phyloP scores from a whole-genome alignment of 2,113 vertebrate genomes.

The Chiloscyllium plagiosum region DNA sequence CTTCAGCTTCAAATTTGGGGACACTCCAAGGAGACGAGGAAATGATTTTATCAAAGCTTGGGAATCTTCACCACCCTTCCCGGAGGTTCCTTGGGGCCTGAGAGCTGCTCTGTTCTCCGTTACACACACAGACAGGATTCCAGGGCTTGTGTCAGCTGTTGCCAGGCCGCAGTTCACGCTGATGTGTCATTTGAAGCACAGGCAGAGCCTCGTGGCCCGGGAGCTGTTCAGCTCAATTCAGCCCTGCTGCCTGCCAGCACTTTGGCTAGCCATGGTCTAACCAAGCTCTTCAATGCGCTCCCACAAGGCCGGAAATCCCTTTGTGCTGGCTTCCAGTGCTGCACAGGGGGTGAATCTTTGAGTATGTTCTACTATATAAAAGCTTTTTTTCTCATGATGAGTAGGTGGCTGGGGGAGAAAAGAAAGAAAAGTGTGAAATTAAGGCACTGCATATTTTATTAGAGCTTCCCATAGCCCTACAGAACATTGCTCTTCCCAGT shows the following conservation, averaged over 20 bases:
- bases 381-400: background rate
- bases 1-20: background rate
- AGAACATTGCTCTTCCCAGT: background rate
- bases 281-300: background rate
- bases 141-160: slow-evolving; percentile 11
- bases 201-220: background rate
- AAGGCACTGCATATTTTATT: background rate
- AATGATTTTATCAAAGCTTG: background rate
- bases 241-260: background rate
- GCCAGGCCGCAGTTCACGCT: background rate
- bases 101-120: background rate
- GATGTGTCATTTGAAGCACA: background rate
- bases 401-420: too few species aligned
- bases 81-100: background rate
- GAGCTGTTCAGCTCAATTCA: background rate
- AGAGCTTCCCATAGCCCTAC: background rate
- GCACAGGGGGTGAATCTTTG: background rate
- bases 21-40: background rate
- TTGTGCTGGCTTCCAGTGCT: background rate
- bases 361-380: background rate
- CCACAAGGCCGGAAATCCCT: background rate
- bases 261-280: background rate
- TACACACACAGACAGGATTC: background rate
- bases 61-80: background rate
- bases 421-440: background rate